phyloP scores from a whole-genome alignment of 2,888 invertebrate species.

The Gastrophysa polygoni region DNA sequence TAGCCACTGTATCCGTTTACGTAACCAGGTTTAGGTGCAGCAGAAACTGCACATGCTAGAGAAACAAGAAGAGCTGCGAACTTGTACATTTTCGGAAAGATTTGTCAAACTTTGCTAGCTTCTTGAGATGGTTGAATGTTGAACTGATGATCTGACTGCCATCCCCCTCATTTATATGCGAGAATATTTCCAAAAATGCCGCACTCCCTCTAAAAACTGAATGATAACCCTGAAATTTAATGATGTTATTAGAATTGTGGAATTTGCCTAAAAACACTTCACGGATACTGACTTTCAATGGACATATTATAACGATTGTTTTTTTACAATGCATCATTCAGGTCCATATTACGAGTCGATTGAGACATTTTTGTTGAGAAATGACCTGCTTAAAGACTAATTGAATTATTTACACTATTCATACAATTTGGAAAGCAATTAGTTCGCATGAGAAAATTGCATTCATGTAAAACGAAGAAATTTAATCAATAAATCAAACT shows the following conservation, averaged over 20 bases:
- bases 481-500: no score
- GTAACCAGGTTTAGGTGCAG: neutral
- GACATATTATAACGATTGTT: neutral
- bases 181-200: no score
- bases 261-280: neutral
- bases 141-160: no score
- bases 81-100: neutral
- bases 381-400: neutral
- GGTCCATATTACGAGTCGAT: neutral
- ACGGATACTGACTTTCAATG: neutral
- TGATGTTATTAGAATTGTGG: neutral
- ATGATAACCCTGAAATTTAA: neutral
- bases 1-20: neutral
- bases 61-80: neutral
- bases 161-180: neutral
- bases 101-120: neutral
- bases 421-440: no score
- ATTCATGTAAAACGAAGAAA: no score
- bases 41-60: neutral
- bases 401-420: neutral
- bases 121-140: neutral
- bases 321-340: neutral
- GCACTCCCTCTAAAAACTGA: no score
- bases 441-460: no score
- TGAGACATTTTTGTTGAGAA: neutral